Evolutionary conservation across 64 coral and sea anemone species (phyloP).

Genomic region (Stylophora pistillata): DNA sequence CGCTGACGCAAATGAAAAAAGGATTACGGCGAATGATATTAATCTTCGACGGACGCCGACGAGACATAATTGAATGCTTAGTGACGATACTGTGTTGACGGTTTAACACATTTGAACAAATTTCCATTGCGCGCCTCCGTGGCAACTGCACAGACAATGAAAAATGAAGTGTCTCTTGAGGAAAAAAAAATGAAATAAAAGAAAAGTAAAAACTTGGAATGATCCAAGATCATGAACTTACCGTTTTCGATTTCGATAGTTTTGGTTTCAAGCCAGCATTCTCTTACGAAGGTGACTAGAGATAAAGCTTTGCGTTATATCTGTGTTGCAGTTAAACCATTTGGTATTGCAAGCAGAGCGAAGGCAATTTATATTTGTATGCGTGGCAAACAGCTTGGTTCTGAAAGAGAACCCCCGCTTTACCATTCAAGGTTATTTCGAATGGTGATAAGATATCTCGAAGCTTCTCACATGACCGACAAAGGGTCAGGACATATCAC

Average conservation of each 20-base stretch:
- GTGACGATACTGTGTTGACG: background rate
- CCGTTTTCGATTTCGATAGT: background rate
- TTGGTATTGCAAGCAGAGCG: background rate
- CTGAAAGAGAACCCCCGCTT: background rate
- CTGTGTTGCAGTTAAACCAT: background rate
- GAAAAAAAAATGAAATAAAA: background rate
- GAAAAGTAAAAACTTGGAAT: background rate
- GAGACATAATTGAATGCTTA: too few relatives aligned
- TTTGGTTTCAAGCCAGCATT: background rate
- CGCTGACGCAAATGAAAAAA: background rate
- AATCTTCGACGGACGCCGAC: background rate
- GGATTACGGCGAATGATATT: constrained; percentile 1
- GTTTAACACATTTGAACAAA: background rate
- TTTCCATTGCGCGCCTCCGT: background rate
- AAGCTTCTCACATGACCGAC: constrained; percentile 30
- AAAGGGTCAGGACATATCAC: background rate
- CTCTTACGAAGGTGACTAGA: background rate
- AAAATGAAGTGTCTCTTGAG: background rate
- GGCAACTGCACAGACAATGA: background rate
- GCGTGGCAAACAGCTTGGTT: background rate
- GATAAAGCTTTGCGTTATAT: background rate
- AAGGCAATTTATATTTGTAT: too few relatives aligned
- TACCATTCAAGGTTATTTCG: background rate
- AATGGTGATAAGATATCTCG: constrained; percentile 11
- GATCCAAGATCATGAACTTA: background rate